Percentiles rank a stretch among this genome's conserved stretches.
Evolutionary conservation across 2,888 invertebrate species (phyloP).

Genomic region (Drosophila barbarae): DNA sequence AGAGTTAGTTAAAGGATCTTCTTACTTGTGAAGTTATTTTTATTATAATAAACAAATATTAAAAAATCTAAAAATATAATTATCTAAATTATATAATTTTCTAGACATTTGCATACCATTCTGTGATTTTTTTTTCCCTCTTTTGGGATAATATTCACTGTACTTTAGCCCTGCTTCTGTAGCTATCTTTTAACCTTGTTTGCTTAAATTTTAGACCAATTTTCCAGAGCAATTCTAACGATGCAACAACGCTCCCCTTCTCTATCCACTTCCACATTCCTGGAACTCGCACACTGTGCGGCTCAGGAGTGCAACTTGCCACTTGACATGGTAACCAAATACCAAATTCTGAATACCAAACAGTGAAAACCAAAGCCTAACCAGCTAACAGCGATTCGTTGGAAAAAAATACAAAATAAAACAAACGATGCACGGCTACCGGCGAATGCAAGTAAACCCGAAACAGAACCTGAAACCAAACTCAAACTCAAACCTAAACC

Average conservation of each 20-base stretch:
- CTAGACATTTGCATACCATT: neutral
- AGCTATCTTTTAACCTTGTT: constrained; percentile 2
- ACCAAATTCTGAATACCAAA: constrained; percentile 45
- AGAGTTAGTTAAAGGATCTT: neutral
- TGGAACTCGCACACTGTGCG: constrained; percentile 43
- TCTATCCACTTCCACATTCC: constrained; percentile 42
- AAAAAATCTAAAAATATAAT: neutral
- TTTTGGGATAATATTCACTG: neutral
- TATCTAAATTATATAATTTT: neutral
- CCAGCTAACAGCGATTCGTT: constrained; percentile 45
- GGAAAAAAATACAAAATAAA: constrained; percentile 27
- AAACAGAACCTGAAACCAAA: constrained; percentile 35
- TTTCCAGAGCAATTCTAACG: constrained; percentile 11
- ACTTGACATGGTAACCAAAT: constrained; percentile 71
- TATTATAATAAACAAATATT: neutral
- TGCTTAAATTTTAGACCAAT: constrained; percentile 23
- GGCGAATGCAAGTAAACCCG: constrained; percentile 50
- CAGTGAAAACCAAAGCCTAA: constrained; percentile 52
- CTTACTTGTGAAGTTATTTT: neutral
- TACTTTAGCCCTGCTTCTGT: neutral
- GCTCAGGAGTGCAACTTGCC: constrained; percentile 38
- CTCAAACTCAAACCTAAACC: constrained; percentile 13
- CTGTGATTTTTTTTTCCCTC: no score
- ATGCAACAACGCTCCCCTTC: neutral
- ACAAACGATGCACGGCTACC: constrained; percentile 64